Conservation (phyloP, 2,797 vertebrate species). For the Sebastes oblongus region DNA sequence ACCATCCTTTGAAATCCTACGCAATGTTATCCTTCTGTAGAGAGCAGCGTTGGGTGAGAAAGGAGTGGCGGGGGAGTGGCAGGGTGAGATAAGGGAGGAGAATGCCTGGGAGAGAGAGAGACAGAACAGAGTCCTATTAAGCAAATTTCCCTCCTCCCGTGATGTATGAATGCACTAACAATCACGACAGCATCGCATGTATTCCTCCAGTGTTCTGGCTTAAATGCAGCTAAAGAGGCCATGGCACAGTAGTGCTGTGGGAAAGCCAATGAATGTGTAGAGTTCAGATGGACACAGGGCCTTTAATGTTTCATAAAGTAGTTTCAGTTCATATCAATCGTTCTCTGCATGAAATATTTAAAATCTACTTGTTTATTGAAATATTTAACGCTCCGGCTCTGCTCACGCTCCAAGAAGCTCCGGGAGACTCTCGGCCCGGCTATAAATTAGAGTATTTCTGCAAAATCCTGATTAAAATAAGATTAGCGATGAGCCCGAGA, state of each 20-base stretch:
- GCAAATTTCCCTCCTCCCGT: slow-evolving; percentile 34
- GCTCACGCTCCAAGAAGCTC: slow-evolving; percentile 61
- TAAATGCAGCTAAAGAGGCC: slow-evolving; percentile 53
- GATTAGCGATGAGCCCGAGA: slow-evolving; percentile 37
- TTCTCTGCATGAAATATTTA: slow-evolving; percentile 70
- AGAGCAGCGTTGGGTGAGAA: slow-evolving; percentile 21
- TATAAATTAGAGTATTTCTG: slow-evolving; percentile 49
- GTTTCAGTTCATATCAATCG: slow-evolving; percentile 75
- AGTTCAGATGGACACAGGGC: slow-evolving; percentile 52
- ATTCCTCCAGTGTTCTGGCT: slow-evolving; percentile 30
- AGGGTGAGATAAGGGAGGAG: slow-evolving; percentile 31
- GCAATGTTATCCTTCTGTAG: slow-evolving; percentile 23
- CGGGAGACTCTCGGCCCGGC: slow-evolving; percentile 13
- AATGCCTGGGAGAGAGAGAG: slow-evolving; percentile 34
- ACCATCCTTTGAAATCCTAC: slow-evolving; percentile 52
- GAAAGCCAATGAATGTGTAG: slow-evolving; percentile 35
- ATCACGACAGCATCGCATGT: slow-evolving; percentile 27
- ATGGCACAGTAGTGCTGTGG: neutral
- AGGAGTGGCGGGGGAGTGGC: slow-evolving; percentile 25
- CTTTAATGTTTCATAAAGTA: slow-evolving; percentile 72
- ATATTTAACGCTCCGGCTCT: slow-evolving; percentile 71
- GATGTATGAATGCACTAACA: slow-evolving; percentile 49
- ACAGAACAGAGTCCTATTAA: slow-evolving; percentile 46
- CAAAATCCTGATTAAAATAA: slow-evolving; percentile 51
- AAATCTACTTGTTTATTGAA: slow-evolving; percentile 76